phyloP scores from a whole-genome alignment of 2,888 invertebrate species.

The Dioctria linearis region DNA sequence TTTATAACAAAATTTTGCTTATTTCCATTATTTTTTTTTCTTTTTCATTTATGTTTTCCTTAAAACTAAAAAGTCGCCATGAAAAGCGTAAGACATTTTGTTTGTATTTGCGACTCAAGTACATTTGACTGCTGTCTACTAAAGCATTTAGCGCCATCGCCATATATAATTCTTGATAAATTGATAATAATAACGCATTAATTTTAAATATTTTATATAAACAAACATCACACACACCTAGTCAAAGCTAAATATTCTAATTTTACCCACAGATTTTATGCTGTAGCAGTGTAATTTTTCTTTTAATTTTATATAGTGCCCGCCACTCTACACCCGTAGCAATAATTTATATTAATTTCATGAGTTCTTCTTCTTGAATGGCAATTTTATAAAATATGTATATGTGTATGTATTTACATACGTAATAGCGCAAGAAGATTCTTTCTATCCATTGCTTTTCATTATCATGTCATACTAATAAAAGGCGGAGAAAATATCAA shows the following conservation, averaged over 20 bases:
- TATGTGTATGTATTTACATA: no score
- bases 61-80: constrained; percentile 22
- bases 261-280: not conserved
- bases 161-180: constrained; percentile 21
- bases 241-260: not conserved
- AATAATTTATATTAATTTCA: not conserved
- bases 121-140: constrained; percentile 9
- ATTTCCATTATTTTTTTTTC: not conserved
- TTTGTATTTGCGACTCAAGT: constrained; percentile 36
- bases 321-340: not conserved
- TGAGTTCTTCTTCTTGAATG: constrained; percentile 1
- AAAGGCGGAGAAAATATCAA: constrained; percentile 20
- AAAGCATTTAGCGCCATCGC: no score
- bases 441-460: constrained; percentile 8
- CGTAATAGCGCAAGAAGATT: not conserved
- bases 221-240: not conserved
- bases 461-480: constrained; percentile 7
- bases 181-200: constrained; percentile 39
- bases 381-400: not conserved
- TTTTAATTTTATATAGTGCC: constrained; percentile 4
- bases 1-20: not conserved
- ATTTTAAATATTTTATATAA: constrained; percentile 36
- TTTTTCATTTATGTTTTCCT: constrained; percentile 6
- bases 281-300: not conserved
- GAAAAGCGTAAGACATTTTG: not conserved